phyloP scores from a whole-genome alignment of 37 sponge, comb jelly and placozoan genomes.

The Aphrocallistes beatrix region DNA sequence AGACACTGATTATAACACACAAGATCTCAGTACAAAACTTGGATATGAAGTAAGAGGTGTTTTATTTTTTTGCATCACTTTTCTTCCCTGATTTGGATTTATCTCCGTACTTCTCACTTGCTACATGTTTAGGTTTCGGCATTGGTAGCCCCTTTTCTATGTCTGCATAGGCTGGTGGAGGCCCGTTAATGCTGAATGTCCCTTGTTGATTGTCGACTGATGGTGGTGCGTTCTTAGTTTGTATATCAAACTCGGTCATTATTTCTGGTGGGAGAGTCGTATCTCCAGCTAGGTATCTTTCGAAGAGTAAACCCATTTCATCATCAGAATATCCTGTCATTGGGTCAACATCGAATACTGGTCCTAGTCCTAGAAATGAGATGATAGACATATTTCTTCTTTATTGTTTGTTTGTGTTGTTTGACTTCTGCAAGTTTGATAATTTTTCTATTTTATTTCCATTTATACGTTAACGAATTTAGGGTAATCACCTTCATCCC shows the following conservation, averaged over 20 bases:
- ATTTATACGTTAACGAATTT: no score
- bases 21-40: no score
- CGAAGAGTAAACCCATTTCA: not conserved
- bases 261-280: not conserved
- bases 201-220: not conserved
- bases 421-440: no score
- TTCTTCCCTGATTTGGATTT: not conserved
- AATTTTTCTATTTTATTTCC: no score
- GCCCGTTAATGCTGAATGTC: conserved; percentile 12
- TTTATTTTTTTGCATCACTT: not conserved
- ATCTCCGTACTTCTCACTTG: not conserved
- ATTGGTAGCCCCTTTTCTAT: not conserved
- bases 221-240: not conserved
- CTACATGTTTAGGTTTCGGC: not conserved
- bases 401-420: no score
- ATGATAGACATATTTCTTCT: conserved; percentile 1
- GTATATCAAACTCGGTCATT: not conserved
- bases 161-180: not conserved
- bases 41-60: no score
- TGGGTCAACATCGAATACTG: not conserved
- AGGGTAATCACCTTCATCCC: no score
- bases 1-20: no score
- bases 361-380: conserved; percentile 14
- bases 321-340: not conserved
- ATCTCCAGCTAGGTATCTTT: not conserved